Conservation (phyloP, 2,113 vertebrate genomes). For the Cyanoramphus novaezelandiae region DNA sequence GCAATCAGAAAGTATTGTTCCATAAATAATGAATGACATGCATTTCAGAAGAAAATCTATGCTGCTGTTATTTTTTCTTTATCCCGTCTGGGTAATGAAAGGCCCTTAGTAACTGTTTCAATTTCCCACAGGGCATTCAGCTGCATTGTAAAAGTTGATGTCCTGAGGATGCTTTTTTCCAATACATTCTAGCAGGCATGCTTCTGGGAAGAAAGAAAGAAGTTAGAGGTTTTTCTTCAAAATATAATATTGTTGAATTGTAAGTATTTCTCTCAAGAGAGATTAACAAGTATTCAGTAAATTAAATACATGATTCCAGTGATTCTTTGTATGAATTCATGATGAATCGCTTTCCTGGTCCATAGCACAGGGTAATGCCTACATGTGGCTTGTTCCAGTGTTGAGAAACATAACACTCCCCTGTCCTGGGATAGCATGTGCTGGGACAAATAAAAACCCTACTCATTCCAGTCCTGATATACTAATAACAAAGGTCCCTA, state of each 20-base stretch:
- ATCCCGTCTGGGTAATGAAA: not conserved
- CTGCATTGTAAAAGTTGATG: not conserved
- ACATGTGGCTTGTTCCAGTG: too few species aligned
- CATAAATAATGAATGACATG: slow-evolving; percentile 6
- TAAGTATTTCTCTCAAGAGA: not conserved
- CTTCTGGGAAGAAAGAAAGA: not conserved
- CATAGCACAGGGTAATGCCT: not conserved
- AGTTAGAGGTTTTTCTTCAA: not conserved
- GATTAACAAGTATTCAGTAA: not conserved
- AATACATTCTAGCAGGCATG: not conserved
- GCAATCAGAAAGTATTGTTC: not conserved
- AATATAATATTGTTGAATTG: not conserved
- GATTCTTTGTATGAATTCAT: not conserved
- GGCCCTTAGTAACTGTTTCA: not conserved
- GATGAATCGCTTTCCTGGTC: not conserved
- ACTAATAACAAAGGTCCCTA: fast-evolving
- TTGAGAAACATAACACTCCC: not conserved
- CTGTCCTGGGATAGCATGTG: not conserved
- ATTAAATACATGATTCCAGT: not conserved
- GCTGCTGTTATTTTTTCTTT: not conserved
- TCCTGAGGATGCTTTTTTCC: not conserved
- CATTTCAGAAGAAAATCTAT: not conserved
- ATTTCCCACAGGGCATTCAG: not conserved
- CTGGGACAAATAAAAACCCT: not conserved
- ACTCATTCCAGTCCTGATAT: not conserved